Percentiles rank a stretch among this genome's conserved stretches.
Conservation (phyloP, 92 coral and sea anemone species). For the Micromussa lordhowensis region DNA sequence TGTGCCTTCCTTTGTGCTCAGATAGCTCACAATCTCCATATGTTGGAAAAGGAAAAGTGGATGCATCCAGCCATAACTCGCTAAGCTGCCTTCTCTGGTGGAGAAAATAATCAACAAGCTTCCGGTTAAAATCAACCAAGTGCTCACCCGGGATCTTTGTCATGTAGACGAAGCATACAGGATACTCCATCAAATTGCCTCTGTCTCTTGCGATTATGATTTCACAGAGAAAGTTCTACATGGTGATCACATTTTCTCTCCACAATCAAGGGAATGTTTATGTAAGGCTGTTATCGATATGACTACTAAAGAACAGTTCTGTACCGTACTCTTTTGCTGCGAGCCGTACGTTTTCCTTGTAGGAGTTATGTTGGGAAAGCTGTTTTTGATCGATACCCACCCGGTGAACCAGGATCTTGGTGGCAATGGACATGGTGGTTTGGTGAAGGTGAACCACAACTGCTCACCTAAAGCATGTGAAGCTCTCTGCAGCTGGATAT, state of each 20-base stretch:
- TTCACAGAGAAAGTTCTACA: constrained; percentile 30
- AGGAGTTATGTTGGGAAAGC: constrained; percentile 25
- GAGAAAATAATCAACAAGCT: constrained; percentile 20
- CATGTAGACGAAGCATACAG: constrained; percentile 29
- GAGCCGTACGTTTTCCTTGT: constrained; percentile 37
- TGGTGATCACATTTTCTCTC: constrained; percentile 9
- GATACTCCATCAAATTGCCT: constrained; percentile 16
- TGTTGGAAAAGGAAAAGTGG: constrained; percentile 15
- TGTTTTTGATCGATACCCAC: constrained; percentile 27
- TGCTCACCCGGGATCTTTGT: constrained; percentile 17
- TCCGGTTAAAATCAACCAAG: constrained; percentile 20
- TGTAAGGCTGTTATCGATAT: not conserved
- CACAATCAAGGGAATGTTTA: constrained; percentile 31
- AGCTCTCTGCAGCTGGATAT: constrained; percentile 19
- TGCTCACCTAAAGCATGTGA: constrained; percentile 28
- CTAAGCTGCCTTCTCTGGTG: constrained; percentile 26
- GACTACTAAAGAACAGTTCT: not conserved
- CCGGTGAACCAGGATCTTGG: constrained; percentile 23
- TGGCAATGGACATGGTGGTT: constrained; percentile 38
- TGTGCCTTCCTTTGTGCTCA: too few relatives aligned
- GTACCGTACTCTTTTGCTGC: constrained; percentile 42
- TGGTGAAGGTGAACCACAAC: constrained; percentile 15
- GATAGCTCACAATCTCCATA: too few relatives aligned
- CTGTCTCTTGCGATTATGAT: constrained; percentile 25
- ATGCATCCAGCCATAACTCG: not conserved